Evolutionary conservation across 2,888 invertebrate species (phyloP).

Genomic region (Protodeltote pygarga): DNA sequence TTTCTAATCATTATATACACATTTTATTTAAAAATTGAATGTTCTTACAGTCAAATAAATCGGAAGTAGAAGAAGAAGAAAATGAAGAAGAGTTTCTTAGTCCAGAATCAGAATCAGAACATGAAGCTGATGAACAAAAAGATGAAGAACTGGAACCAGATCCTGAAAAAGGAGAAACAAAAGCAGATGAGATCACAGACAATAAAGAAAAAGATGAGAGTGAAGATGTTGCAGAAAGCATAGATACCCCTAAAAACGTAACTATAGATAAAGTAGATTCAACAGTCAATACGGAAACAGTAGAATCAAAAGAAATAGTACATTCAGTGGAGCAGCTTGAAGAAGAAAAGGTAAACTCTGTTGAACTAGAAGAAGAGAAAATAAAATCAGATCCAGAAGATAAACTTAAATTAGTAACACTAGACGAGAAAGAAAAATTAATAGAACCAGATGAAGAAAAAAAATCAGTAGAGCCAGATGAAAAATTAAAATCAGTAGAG

Average conservation of each 20-base stretch:
- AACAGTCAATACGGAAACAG: slow-evolving; percentile 3
- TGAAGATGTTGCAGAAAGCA: slow-evolving; percentile 19
- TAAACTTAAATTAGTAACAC: not conserved
- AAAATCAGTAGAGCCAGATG: slow-evolving; percentile 7
- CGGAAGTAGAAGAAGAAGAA: slow-evolving; percentile 75
- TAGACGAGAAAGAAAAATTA: not conserved
- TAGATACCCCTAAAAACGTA: slow-evolving; percentile 4
- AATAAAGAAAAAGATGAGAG: slow-evolving; percentile 22
- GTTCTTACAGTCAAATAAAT: slow-evolving; percentile 55
- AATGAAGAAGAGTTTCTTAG: slow-evolving; percentile 83
- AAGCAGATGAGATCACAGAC: slow-evolving; percentile 21
- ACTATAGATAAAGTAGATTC: slow-evolving; percentile 7
- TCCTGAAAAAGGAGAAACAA: slow-evolving; percentile 17
- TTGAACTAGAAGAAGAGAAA: slow-evolving; percentile 4
- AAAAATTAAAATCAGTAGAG: not conserved
- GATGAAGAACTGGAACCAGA: slow-evolving; percentile 46
- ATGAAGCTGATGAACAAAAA: slow-evolving; percentile 65
- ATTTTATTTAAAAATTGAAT: not conserved
- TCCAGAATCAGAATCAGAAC: slow-evolving; percentile 79
- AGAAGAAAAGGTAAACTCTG: slow-evolving; percentile 15
- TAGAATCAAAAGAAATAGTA: slow-evolving; percentile 17
- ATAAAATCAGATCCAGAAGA: slow-evolving; percentile 1
- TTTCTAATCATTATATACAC: too few relatives aligned
- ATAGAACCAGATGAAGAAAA: slow-evolving; percentile 2
- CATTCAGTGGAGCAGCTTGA: slow-evolving; percentile 9